These are phyloP conservation scores for Acleris emargana DNA, from an alignment of 2,888 invertebrate species.

Conservation along the genomic window DNA sequence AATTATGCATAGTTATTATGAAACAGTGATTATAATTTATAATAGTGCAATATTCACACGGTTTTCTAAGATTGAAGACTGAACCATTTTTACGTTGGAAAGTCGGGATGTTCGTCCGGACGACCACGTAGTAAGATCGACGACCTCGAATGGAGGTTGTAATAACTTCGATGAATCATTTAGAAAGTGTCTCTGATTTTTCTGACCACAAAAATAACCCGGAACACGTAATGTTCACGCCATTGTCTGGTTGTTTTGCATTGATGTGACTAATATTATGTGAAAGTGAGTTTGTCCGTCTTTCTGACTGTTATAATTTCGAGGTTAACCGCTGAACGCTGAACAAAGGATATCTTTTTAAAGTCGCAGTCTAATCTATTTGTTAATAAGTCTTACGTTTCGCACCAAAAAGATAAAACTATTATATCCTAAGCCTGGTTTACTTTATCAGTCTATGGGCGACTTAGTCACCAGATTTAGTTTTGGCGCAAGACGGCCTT, in stretches of 20 bases:
- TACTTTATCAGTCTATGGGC: too few species aligned
- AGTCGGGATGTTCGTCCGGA: slow-evolving; percentile 7
- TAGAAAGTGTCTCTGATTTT: slow-evolving; percentile 34
- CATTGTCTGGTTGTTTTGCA: not conserved
- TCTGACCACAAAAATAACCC: slow-evolving; percentile 26
- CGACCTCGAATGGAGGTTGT: slow-evolving; percentile 30
- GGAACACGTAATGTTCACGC: slow-evolving; percentile 2
- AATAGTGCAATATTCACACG: slow-evolving; percentile 32
- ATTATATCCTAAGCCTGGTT: too few species aligned
- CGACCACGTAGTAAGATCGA: slow-evolving; percentile 17
- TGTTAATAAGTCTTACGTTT: too few species aligned
- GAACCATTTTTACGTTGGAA: slow-evolving; percentile 2
- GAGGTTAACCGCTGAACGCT: too few species aligned
- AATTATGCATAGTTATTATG: slow-evolving; percentile 34
- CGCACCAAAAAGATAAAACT: too few species aligned
- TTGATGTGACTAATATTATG: not conserved
- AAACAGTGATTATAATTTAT: slow-evolving; percentile 27
- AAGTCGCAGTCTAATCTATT: too few species aligned
- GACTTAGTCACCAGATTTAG: too few species aligned
- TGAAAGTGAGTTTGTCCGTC: too few species aligned
- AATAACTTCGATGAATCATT: slow-evolving; percentile 32
- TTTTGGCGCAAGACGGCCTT: too few species aligned
- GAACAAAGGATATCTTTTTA: too few species aligned
- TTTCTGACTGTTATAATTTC: too few species aligned
- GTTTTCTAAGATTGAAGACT: slow-evolving; percentile 6